Conservation (phyloP, 2,113 vertebrate species). For the Hucho hucho region DNA sequence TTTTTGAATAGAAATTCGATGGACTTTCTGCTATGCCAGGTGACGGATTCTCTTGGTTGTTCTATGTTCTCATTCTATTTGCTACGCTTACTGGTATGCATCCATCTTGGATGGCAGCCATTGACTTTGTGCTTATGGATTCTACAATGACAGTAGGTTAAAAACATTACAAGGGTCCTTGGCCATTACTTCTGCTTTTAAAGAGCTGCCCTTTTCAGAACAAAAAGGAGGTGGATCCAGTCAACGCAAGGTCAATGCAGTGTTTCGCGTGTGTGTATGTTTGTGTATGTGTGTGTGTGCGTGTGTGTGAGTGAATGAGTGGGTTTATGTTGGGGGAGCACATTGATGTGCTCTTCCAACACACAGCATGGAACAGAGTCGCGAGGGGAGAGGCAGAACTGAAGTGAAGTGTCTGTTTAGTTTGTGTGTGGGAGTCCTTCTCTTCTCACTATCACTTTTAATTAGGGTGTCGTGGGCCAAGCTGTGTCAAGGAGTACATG, state of each 20-base stretch:
- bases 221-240: not conserved
- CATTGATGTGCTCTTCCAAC: no score
- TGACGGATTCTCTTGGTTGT: not conserved
- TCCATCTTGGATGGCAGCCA: constrained; percentile 20
- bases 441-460: constrained; percentile 50
- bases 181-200: not conserved
- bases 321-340: no score
- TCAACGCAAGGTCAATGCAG: constrained; percentile 16
- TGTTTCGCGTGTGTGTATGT: not conserved
- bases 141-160: constrained; percentile 17
- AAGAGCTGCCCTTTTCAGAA: constrained; percentile 1
- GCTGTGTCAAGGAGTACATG: constrained; percentile 53
- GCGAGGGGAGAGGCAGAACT: no score
- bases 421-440: not conserved
- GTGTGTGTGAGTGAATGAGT: not conserved
- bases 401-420: constrained; percentile 1
- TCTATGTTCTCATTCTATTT: constrained; percentile 36
- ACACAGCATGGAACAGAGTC: no score
- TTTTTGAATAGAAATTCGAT: constrained; percentile 64
- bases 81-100: constrained; percentile 25
- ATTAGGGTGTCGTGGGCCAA: constrained; percentile 56
- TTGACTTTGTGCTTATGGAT: constrained; percentile 1
- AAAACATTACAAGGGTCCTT: constrained; percentile 21
- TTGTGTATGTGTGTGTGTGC: not conserved
- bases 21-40: constrained; percentile 44